These are phyloP conservation scores for Epinephelus coioides DNA, from an alignment of 2,797 vertebrate genomes.

Conservation along the genomic window DNA sequence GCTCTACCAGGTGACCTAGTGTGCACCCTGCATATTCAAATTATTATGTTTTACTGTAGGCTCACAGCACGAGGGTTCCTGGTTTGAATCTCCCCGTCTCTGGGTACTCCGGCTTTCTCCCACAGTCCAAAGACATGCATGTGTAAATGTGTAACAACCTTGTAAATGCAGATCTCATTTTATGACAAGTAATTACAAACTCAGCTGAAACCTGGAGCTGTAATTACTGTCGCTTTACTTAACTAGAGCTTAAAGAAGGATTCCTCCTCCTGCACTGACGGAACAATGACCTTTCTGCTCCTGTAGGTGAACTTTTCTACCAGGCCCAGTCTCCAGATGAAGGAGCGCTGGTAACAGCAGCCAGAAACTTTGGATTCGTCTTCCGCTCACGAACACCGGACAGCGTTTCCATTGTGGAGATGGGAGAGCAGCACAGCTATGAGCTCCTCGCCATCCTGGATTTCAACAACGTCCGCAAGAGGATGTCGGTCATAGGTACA, in stretches of 20 bases:
- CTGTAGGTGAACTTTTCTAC: conserved; percentile 90
- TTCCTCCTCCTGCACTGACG: too few species aligned
- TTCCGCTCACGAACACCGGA: conserved; percentile 92
- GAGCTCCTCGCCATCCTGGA: conserved; percentile 94
- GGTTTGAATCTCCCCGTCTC: too few species aligned
- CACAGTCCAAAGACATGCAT: too few species aligned
- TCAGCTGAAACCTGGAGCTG: too few species aligned
- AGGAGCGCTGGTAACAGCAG: conserved; percentile 94
- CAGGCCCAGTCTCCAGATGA: conserved; percentile 98
- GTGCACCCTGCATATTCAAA: too few species aligned
- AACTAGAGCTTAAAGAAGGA: neutral
- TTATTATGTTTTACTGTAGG: too few species aligned
- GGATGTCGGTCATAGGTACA: conserved; percentile 98
- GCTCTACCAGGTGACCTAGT: too few species aligned
- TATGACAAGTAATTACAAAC: too few species aligned
- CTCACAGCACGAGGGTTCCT: too few species aligned
- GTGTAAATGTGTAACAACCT: too few species aligned
- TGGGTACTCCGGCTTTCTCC: too few species aligned
- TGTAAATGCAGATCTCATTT: too few species aligned
- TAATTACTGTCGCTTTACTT: neutral
- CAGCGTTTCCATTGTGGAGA: conserved; percentile 91
- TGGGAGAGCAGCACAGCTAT: conserved; percentile 90
- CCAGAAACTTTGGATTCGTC: conserved; percentile 96
- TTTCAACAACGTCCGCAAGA: conserved; percentile 95
- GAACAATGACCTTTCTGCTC: neutral